A percentile compares a stretch with the other conserved stretches of the same genome.
Conservation (phyloP, 2,113 vertebrate species). For the Oostethus manadensis region DNA sequence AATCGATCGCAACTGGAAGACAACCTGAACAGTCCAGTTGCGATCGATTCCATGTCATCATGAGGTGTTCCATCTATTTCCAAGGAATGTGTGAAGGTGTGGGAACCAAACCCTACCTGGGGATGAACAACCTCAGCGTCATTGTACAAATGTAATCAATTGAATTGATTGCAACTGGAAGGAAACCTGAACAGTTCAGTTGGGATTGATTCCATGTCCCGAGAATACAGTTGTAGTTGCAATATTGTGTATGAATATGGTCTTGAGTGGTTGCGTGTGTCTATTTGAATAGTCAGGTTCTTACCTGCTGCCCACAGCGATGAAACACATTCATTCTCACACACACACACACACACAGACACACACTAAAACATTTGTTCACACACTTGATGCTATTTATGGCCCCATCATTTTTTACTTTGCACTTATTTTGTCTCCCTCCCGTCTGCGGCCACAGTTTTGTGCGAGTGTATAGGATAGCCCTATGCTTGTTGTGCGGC, state of each 20-base stretch:
- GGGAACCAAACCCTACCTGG: too few species aligned
- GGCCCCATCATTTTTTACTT: constrained; percentile 9
- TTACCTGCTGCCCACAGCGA: constrained; percentile 19
- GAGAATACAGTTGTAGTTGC: too few species aligned
- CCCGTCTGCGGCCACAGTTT: neutral
- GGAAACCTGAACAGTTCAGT: too few species aligned
- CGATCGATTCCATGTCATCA: too few species aligned
- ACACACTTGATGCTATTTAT: neutral
- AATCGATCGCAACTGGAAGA: too few species aligned
- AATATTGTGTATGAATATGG: constrained; percentile 2
- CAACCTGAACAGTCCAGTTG: too few species aligned
- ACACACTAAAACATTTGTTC: neutral
- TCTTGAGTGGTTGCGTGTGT: constrained; percentile 11
- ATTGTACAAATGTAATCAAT: too few species aligned
- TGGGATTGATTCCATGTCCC: too few species aligned
- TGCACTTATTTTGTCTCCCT: constrained; percentile 15
- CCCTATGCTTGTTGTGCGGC: constrained; percentile 29
- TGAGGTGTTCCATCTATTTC: too few species aligned
- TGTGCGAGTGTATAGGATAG: constrained; percentile 1
- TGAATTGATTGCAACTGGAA: too few species aligned
- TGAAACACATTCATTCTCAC: neutral
- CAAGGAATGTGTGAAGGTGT: too few species aligned
- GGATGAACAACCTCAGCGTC: too few species aligned
- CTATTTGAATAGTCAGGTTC: constrained; percentile 23
- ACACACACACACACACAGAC: constrained; percentile 2